phyloP scores from a whole-genome alignment of 1,140 invertebrate genomes.

The Heterodera carotae region DNA sequence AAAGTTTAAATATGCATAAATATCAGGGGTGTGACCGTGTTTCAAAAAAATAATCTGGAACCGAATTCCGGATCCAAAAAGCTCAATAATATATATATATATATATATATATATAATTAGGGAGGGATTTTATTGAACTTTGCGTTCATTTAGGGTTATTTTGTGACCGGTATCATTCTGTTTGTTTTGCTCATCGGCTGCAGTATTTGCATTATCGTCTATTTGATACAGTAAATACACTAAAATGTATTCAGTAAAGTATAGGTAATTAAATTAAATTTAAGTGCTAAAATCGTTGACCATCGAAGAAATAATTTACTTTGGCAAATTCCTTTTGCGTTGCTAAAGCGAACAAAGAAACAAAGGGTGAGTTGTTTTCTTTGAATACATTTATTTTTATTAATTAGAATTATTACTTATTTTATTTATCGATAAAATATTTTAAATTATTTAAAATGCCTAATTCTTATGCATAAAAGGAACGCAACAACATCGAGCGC shows the following conservation, averaged over 20 bases:
- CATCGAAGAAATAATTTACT: neutral
- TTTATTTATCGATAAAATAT: too few relatives aligned
- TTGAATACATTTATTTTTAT: too few relatives aligned
- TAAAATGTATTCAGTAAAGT: neutral
- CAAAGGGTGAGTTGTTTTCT: neutral
- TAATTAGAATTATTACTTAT: too few relatives aligned
- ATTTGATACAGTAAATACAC: neutral
- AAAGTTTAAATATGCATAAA: slow-evolving; percentile 24
- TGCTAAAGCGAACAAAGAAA: neutral
- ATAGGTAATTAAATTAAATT: neutral
- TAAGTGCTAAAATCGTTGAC: neutral
- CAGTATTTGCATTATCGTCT: neutral
- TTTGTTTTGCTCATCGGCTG: neutral
- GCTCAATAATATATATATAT: too few relatives aligned
- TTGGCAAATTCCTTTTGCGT: neutral
- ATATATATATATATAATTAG: too few relatives aligned
- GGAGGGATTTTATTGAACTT: too few relatives aligned
- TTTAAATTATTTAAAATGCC: neutral
- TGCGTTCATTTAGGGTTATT: neutral
- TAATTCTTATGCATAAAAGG: too few relatives aligned
- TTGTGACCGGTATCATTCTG: neutral
- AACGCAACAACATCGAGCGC: neutral
- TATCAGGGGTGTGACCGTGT: too few relatives aligned
- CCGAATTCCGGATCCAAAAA: too few relatives aligned
- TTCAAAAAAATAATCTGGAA: too few relatives aligned